Percentiles rank a stretch among this genome's conserved stretches.
Conservation (phyloP, 2,113 vertebrate genomes). For the Eidolon helvum region DNA sequence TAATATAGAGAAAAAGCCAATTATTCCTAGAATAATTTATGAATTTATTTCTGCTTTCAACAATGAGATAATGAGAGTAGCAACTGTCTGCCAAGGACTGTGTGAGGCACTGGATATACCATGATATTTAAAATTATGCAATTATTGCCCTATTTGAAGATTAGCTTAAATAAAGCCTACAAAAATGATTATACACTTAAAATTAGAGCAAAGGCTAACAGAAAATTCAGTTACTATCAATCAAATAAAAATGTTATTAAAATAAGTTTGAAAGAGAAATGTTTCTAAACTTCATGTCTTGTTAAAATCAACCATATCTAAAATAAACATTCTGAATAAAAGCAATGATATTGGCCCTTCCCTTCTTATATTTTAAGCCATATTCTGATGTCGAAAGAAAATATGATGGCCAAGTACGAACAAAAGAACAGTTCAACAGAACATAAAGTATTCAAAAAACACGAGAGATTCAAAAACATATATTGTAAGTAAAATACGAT, state of each 20-base stretch:
- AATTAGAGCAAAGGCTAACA: not conserved
- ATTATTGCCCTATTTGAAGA: not conserved
- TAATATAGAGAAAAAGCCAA: not conserved
- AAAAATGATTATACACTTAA: not conserved
- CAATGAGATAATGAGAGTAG: not conserved
- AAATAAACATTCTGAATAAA: slow-evolving; percentile 20
- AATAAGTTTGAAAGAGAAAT: not conserved
- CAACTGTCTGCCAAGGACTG: not conserved
- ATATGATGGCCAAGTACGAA: not conserved
- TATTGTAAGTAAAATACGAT: not conserved
- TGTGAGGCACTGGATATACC: not conserved
- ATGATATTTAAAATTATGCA: not conserved
- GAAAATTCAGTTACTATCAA: not conserved
- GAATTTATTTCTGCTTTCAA: not conserved
- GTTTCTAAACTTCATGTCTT: not conserved
- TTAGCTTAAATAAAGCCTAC: not conserved
- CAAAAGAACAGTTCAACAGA: not conserved
- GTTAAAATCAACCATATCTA: not conserved
- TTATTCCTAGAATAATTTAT: not conserved
- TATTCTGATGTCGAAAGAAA: not conserved
- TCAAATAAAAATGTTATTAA: not conserved
- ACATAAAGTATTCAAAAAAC: not conserved
- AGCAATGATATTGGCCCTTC: not conserved
- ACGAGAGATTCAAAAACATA: not conserved
- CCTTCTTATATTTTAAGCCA: not conserved